A percentile compares a stretch with the other conserved stretches of the same genome.
These are phyloP conservation scores for Danaus chrysippus DNA, from an alignment of 2,888 invertebrate species.

Conservation along the genomic window DNA sequence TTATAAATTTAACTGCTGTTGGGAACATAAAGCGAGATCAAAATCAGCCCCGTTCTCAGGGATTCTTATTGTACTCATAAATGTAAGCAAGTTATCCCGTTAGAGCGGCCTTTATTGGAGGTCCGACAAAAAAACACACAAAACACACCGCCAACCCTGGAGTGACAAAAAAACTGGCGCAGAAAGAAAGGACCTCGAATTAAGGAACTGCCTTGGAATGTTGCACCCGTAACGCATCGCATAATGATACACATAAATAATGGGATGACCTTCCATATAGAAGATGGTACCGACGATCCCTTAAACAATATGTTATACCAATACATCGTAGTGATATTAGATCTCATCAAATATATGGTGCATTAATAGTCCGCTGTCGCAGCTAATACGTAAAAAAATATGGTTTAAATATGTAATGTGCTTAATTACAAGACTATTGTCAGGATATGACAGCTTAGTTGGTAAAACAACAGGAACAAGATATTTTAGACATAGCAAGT, in stretches of 20 bases:
- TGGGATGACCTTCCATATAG: not conserved
- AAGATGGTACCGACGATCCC: too few species aligned
- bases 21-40: conserved; percentile 17
- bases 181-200: conserved; percentile 74
- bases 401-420: too few species aligned
- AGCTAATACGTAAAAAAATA: too few species aligned
- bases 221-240: conserved; percentile 64
- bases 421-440: too few species aligned
- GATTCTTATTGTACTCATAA: conserved; percentile 25
- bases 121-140: conserved; percentile 62
- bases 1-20: conserved; percentile 8
- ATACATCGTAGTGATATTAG: too few species aligned
- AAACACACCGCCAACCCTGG: conserved; percentile 60
- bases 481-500: too few species aligned
- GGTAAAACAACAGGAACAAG: too few species aligned
- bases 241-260: conserved; percentile 11
- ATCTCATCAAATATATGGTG: too few species aligned
- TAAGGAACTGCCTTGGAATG: conserved; percentile 69
- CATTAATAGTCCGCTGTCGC: too few species aligned
- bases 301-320: too few species aligned
- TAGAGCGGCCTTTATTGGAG: conserved; percentile 67
- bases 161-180: conserved; percentile 68
- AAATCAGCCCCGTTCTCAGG: conserved; percentile 18
- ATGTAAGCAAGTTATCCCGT: conserved; percentile 52
- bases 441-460: too few species aligned